Percentiles rank a stretch among this genome's conserved stretches.
Conservation (phyloP, 92 coral and sea anemone genomes). For the Parazoanthus swiftii region DNA sequence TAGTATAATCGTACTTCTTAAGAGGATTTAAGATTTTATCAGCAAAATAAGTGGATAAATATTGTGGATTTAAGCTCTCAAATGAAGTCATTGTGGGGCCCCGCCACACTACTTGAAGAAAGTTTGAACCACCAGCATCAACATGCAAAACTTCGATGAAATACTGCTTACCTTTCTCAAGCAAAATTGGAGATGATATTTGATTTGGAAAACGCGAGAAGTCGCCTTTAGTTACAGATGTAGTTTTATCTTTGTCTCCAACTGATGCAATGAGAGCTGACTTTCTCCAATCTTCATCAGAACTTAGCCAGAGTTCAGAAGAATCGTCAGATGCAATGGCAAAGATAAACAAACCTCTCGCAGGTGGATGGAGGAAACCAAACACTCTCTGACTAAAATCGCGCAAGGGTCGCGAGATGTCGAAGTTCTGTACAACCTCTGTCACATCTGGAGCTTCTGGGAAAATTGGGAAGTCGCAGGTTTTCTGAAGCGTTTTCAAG, state of each 20-base stretch:
- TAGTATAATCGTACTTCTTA: slow-evolving; percentile 24
- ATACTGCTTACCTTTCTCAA: slow-evolving; percentile 33
- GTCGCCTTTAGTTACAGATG: slow-evolving; percentile 21
- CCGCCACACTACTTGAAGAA: slow-evolving; percentile 55
- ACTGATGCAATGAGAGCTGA: slow-evolving; percentile 34
- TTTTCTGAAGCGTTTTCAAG: slow-evolving; percentile 37
- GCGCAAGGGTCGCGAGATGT: slow-evolving; percentile 20
- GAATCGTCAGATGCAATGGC: slow-evolving; percentile 50
- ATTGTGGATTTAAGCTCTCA: slow-evolving; percentile 8
- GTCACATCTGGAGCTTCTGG: slow-evolving; percentile 52
- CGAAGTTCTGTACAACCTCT: slow-evolving; percentile 10
- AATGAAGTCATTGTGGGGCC: slow-evolving; percentile 24
- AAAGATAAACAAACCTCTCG: slow-evolving; percentile 49
- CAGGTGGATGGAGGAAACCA: slow-evolving; percentile 54
- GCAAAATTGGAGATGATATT: slow-evolving; percentile 34
- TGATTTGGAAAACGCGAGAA: slow-evolving; percentile 45
- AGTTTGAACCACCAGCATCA: background rate
- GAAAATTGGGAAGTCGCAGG: slow-evolving; percentile 49
- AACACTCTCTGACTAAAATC: slow-evolving; percentile 44
- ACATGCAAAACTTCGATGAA: slow-evolving; percentile 40
- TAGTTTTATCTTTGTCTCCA: slow-evolving; percentile 1
- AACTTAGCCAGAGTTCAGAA: slow-evolving; percentile 56
- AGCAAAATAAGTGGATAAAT: slow-evolving; percentile 31
- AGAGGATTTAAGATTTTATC: slow-evolving; percentile 25
- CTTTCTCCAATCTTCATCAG: slow-evolving; percentile 38